phyloP scores from a whole-genome alignment of 2,888 invertebrate genomes.

The Epinotia nisella region DNA sequence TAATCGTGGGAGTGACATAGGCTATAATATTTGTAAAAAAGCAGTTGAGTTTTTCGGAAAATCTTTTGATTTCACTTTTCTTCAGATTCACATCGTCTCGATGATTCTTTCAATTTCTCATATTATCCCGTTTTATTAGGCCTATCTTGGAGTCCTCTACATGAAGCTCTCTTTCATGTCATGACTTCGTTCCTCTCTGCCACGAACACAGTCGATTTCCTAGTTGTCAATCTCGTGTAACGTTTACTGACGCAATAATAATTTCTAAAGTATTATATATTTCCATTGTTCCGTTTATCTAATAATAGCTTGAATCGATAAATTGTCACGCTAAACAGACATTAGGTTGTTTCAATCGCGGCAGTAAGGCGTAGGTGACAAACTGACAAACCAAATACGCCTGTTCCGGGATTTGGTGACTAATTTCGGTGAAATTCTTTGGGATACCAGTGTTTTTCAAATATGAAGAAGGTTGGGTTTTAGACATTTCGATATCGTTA shows the following conservation, averaged over 20 bases:
- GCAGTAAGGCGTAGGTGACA: constrained; percentile 16
- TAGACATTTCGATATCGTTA: background rate
- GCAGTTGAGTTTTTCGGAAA: too few species aligned
- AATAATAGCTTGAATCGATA: constrained; percentile 28
- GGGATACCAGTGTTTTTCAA: background rate
- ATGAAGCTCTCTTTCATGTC: too few species aligned
- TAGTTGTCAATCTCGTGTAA: background rate
- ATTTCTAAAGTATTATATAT: background rate
- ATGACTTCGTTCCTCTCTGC: background rate
- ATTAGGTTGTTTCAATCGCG: constrained; percentile 12
- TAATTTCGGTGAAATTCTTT: background rate
- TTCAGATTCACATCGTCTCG: too few species aligned
- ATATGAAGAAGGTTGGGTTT: background rate
- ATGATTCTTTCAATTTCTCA: too few species aligned
- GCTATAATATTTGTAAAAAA: too few species aligned
- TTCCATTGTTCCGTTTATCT: background rate
- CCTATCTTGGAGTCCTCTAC: too few species aligned
- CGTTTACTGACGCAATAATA: background rate
- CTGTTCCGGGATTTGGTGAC: background rate
- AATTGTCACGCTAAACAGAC: constrained; percentile 16
- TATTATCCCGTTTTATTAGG: too few species aligned
- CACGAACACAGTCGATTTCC: background rate
- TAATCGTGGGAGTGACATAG: too few species aligned
- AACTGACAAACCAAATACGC: constrained; percentile 3
- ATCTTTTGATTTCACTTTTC: too few species aligned